Percentiles rank a stretch among this genome's conserved stretches.
phyloP scores from a whole-genome alignment of 2,113 vertebrate genomes.

The Tiliqua scincoides region DNA sequence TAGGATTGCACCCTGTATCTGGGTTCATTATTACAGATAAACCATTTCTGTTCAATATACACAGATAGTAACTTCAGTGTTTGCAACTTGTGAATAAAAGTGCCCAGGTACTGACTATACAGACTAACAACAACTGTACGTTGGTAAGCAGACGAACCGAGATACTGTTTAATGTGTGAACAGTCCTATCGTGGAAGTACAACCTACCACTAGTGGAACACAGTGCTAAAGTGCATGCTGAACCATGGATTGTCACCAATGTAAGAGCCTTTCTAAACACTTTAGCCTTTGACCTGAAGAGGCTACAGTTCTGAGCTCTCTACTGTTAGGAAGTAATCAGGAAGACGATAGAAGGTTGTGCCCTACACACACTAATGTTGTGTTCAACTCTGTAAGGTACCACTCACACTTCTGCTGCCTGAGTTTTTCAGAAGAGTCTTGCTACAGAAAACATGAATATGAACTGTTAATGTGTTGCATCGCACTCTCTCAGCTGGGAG shows the following conservation, averaged over 20 bases:
- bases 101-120: no score
- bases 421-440: constrained; percentile 1
- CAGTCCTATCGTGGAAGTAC: no score
- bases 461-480: background rate
- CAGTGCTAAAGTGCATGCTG: background rate
- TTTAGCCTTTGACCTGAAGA: background rate
- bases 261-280: background rate
- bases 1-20: no score
- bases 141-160: no score
- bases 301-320: background rate
- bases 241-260: background rate
- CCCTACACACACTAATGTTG: background rate
- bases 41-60: no score
- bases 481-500: background rate
- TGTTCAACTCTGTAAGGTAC: background rate
- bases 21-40: no score
- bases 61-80: no score
- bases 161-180: no score
- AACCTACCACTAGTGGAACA: no score
- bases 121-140: no score
- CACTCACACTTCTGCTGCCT: background rate
- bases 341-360: background rate
- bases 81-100: no score
- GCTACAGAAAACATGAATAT: background rate
- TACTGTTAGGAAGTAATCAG: background rate